A percentile compares a stretch with the other conserved stretches of the same genome.
Conservation (phyloP, 2,113 vertebrate species). For the Patagioenas fasciata region DNA sequence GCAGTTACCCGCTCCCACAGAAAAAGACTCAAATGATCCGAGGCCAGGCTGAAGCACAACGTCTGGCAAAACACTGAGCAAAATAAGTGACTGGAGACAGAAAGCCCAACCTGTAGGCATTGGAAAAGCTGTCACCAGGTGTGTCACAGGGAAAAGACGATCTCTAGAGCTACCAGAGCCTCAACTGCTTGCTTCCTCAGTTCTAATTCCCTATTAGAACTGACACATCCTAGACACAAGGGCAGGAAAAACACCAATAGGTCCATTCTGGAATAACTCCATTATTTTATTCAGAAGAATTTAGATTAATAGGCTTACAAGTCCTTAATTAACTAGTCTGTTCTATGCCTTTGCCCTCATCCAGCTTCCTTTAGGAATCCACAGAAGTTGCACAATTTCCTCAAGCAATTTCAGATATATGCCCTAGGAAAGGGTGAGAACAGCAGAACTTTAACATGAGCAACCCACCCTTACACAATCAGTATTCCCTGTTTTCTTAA, state of each 20-base stretch:
- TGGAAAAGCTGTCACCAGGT: neutral
- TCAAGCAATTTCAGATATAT: neutral
- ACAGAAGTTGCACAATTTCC: rapidly evolving
- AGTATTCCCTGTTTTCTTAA: neutral
- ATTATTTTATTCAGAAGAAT: neutral
- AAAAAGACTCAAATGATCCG: neutral
- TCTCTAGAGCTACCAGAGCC: neutral
- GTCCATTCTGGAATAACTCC: neutral
- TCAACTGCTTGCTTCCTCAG: neutral
- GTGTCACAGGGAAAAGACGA: neutral
- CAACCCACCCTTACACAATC: neutral
- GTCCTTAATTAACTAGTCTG: neutral
- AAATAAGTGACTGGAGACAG: neutral
- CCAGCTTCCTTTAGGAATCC: neutral
- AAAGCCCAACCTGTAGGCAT: neutral
- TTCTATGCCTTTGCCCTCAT: neutral
- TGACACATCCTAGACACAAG: neutral
- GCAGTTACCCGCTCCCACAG: neutral
- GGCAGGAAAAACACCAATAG: neutral
- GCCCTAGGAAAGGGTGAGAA: neutral
- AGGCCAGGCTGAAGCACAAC: neutral
- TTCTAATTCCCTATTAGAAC: neutral
- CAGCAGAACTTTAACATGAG: neutral
- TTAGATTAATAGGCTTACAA: neutral
- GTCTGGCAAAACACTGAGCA: neutral